Percentiles rank a stretch among this genome's conserved stretches.
Evolutionary conservation across 2,113 vertebrate genomes (phyloP).

Genomic region (Erythrocercus mccallii): DNA sequence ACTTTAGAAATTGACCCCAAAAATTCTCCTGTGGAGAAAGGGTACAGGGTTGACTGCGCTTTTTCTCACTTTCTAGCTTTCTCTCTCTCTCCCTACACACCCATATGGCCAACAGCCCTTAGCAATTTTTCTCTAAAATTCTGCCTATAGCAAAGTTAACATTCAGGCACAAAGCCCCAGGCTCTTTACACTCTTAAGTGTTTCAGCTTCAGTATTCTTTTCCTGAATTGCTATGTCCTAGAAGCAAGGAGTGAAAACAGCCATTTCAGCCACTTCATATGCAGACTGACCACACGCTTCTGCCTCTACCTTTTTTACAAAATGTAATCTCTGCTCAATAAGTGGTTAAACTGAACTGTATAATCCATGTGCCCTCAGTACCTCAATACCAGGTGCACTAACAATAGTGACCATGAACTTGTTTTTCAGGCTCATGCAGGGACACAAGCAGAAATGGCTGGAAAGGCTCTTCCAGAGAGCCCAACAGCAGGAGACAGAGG

Average conservation of each 20-base stretch:
- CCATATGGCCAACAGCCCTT: background rate
- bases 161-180: background rate
- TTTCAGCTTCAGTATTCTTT: background rate
- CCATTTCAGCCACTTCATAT: background rate
- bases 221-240: background rate
- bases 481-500: background rate
- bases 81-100: background rate
- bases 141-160: background rate
- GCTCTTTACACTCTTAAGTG: background rate
- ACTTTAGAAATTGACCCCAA: background rate
- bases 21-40: background rate
- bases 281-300: background rate
- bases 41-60: background rate
- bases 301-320: background rate
- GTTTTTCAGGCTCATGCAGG: background rate
- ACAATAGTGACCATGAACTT: background rate
- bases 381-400: background rate
- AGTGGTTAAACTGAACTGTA: background rate
- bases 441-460: background rate
- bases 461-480: background rate
- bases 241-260: background rate
- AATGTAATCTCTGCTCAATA: background rate
- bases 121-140: constrained; percentile 24
- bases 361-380: background rate
- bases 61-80: background rate